Evolutionary conservation across 1,140 invertebrate species (phyloP).

Genomic region (Coenobita brevimanus): DNA sequence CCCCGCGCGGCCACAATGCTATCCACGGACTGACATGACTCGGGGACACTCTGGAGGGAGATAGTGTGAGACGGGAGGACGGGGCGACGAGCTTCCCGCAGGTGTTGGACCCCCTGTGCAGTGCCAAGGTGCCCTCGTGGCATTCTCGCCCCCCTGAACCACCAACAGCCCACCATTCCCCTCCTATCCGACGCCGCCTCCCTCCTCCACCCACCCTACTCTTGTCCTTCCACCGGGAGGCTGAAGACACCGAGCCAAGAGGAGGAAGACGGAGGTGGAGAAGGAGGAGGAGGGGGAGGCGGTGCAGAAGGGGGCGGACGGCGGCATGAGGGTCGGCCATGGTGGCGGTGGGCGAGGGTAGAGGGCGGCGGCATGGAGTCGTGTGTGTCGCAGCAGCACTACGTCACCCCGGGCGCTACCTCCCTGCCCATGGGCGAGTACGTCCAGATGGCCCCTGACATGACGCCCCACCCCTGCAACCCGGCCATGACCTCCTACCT

Average conservation of each 20-base stretch:
- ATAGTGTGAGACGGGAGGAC: slow-evolving; percentile 27
- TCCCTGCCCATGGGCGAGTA: slow-evolving; percentile 76
- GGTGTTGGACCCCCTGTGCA: slow-evolving; percentile 2
- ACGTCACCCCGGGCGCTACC: slow-evolving; percentile 71
- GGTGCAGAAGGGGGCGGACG: slow-evolving; percentile 30
- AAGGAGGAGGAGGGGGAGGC: slow-evolving; percentile 31
- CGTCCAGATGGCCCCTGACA: slow-evolving; percentile 70
- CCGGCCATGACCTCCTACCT: slow-evolving; percentile 69
- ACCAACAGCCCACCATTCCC: background rate
- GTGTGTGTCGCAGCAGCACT: slow-evolving; percentile 69
- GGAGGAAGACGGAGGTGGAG: slow-evolving; percentile 45
- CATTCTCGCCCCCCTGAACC: slow-evolving; percentile 7
- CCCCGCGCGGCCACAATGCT: background rate
- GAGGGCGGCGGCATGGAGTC: slow-evolving; percentile 67
- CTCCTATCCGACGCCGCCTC: slow-evolving; percentile 8
- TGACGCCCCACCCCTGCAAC: slow-evolving; percentile 68
- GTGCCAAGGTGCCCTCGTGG: slow-evolving; percentile 14
- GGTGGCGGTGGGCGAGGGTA: slow-evolving; percentile 55
- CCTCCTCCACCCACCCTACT: slow-evolving; percentile 16
- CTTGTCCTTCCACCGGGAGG: slow-evolving; percentile 36
- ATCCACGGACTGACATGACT: background rate
- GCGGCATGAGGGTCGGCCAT: slow-evolving; percentile 34
- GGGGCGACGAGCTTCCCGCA: slow-evolving; percentile 5
- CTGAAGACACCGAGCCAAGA: slow-evolving; percentile 48
- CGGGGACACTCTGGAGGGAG: slow-evolving; percentile 30